Conservation (phyloP, 2,888 invertebrate species). For the Agrochola lota region DNA sequence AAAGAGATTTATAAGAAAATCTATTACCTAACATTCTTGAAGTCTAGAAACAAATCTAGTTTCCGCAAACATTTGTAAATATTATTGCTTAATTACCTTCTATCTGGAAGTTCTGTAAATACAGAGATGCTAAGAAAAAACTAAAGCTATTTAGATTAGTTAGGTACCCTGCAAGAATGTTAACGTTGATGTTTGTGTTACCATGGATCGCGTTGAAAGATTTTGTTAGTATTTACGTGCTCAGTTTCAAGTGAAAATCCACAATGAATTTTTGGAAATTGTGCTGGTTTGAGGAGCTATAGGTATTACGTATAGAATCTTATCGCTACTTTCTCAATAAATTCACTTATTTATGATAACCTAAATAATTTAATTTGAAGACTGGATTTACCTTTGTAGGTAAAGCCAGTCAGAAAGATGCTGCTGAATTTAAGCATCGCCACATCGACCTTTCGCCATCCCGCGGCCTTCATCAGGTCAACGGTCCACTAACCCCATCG, state of each 20-base stretch:
- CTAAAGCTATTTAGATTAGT: not conserved
- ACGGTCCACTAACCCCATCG: no score
- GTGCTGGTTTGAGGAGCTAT: not conserved
- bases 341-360: not conserved
- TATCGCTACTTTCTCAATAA: not conserved
- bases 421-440: not conserved
- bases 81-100: conserved; percentile 8
- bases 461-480: not conserved
- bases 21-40: conserved; percentile 16
- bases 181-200: conserved; percentile 21
- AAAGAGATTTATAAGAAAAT: conserved; percentile 22
- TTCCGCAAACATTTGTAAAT: conserved; percentile 32
- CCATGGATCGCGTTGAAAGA: conserved; percentile 11
- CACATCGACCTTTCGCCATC: not conserved
- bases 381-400: not conserved
- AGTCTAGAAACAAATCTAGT: conserved; percentile 29
- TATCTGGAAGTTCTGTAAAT: conserved; percentile 17
- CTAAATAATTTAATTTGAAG: not conserved
- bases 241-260: not conserved
- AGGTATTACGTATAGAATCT: not conserved
- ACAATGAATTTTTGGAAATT: not conserved
- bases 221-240: not conserved
- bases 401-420: no score
- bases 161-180: conserved; percentile 17
- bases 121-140: conserved; percentile 11